phyloP scores from a whole-genome alignment of 2,797 vertebrate species.

The Eidolon dupreanum region DNA sequence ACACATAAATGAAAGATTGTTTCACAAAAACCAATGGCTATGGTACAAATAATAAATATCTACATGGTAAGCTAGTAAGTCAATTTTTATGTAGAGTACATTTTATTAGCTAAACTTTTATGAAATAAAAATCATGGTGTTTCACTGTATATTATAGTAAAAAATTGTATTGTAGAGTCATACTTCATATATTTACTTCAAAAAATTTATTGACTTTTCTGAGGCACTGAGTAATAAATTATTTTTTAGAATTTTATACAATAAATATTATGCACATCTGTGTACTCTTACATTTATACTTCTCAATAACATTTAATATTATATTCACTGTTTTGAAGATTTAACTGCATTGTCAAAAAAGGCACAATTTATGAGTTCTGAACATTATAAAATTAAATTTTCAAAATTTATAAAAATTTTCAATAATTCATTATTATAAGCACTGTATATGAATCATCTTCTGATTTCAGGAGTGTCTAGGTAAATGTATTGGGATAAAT shows the following conservation, averaged over 20 bases:
- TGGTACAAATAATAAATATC: conserved; percentile 74
- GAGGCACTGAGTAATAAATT: conserved; percentile 60
- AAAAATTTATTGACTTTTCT: conserved; percentile 60
- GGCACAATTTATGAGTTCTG: not conserved
- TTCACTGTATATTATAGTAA: not conserved
- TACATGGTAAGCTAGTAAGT: conserved; percentile 57
- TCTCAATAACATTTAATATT: not conserved
- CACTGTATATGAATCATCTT: not conserved
- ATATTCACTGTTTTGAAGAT: not conserved
- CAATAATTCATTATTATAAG: not conserved
- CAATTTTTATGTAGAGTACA: conserved; percentile 65
- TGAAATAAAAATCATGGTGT: conserved; percentile 48
- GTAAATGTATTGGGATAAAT: not conserved
- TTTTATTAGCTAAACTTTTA: conserved; percentile 75
- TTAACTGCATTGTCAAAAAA: not conserved
- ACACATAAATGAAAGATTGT: conserved; percentile 55
- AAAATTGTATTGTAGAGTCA: not conserved
- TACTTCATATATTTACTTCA: conserved; percentile 62
- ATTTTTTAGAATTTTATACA: conserved; percentile 40
- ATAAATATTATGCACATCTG: not conserved
- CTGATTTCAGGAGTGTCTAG: not conserved
- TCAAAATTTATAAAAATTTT: not conserved
- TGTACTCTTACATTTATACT: not conserved
- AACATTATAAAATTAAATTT: conserved; percentile 34
- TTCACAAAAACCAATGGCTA: conserved; percentile 63